phyloP scores from a whole-genome alignment of 2,113 vertebrate genomes.

The Seriola dumerili region DNA sequence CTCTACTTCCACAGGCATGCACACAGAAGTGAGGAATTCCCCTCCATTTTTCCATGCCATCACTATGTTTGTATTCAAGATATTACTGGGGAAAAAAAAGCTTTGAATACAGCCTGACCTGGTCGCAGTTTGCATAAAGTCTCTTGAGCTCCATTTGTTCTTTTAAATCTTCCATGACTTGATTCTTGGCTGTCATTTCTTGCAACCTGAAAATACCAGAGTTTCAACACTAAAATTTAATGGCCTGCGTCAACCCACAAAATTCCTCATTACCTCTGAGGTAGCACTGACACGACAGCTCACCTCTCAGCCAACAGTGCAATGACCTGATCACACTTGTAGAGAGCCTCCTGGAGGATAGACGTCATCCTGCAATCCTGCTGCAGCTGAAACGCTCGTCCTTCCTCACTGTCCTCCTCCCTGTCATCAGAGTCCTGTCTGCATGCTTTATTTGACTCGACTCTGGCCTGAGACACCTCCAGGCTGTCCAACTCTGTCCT shows the following conservation, averaged over 20 bases:
- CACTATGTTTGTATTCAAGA: neutral
- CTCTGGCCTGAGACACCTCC: neutral
- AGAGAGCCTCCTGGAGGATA: conserved; percentile 80
- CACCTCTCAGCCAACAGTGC: conserved; percentile 74
- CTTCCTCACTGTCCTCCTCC: conserved; percentile 46
- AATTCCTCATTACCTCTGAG: conserved; percentile 19
- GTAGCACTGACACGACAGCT: neutral
- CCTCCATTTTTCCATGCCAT: neutral
- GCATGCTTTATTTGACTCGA: conserved; percentile 1
- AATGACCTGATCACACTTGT: conserved; percentile 72
- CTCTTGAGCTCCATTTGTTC: conserved; percentile 80
- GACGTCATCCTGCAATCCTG: conserved; percentile 71
- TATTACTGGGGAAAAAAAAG: neutral
- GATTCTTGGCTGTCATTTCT: conserved; percentile 61
- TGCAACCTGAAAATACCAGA: conserved; percentile 64
- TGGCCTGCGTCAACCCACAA: neutral
- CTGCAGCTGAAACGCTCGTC: conserved; percentile 65
- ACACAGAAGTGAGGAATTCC: neutral
- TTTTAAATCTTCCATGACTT: conserved; percentile 79
- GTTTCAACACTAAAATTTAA: conserved; percentile 26
- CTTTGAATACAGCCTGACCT: conserved; percentile 70
- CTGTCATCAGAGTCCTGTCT: conserved; percentile 30
- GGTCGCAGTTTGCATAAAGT: conserved; percentile 81
- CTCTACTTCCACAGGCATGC: neutral
- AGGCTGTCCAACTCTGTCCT: conserved; percentile 58